Base-by-base conservation (phyloP, 2,797 vertebrate genomes). In the Tadarida brasiliensis region DNA sequence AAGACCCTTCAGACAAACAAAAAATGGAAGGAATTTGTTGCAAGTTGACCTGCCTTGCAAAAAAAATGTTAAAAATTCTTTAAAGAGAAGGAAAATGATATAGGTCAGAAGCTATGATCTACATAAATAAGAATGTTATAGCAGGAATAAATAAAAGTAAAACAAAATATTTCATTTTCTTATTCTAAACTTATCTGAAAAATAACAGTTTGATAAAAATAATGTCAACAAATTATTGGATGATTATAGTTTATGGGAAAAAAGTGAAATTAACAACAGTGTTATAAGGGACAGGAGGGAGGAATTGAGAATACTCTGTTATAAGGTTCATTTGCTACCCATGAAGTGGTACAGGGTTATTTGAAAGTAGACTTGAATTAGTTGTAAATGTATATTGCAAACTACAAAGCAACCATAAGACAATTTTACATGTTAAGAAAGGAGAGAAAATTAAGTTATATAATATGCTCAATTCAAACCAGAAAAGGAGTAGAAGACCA, bases 181-280 rank as follows among this genome's bases (percentile, higher is more conserved):
- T 95, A 44, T 76, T 71, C 35, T n/a, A 93, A 47, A 78, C 24
- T 80, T 33, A 91, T 16, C 26, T 63, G 59, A 87, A 26, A 94
- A 39, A 65, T 51, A 87, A 89, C 9, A 71, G 11, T 12, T 83
- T 57, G 2, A 49, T 92, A 22, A 87, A 89, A 95, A 73, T 47
- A 95, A 70, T 35, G 24, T 68, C 39, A 74, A 63, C 1, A 84
- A 47, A 76, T 39, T 71, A 28, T 4, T 61, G 22, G 39, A 28
- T 59, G 33, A 54, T 68, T 63, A 61, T 16, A 61, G 33, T 28
- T 89, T 73, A 68, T 24, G 17, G 17, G 61, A 22, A 35, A 65
- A 77, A 71, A 70, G 6, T 76, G 24, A 82, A 92, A 70, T 39
- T 67, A 30, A 67, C 9, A 76, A n/a, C 30, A 51, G 19, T 39